Conservation (phyloP, 2,113 vertebrate genomes). For the Brachypteracias leptosomus region DNA sequence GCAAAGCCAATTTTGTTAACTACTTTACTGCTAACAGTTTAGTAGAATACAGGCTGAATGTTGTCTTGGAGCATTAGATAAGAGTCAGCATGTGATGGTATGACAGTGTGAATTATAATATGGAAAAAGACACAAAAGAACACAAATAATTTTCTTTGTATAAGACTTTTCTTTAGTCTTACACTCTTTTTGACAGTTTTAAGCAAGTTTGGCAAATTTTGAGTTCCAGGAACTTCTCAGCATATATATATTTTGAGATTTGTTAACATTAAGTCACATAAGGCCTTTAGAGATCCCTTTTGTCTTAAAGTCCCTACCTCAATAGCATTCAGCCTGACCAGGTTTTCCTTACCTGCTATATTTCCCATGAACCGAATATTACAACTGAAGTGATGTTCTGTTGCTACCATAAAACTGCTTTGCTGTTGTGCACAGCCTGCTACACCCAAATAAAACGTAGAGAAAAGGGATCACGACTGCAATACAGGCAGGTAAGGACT, state of each 20-base stretch:
- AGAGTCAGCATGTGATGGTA: background rate
- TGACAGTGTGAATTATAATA: background rate
- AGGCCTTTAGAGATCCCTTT: background rate
- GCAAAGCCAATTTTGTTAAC: background rate
- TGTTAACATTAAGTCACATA: background rate
- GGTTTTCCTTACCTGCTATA: background rate
- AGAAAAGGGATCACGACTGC: background rate
- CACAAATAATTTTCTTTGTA: background rate
- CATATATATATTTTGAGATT: background rate
- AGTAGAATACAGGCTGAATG: background rate
- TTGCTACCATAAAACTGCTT: background rate
- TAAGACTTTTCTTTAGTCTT: background rate
- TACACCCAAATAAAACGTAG: background rate
- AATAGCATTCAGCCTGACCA: background rate
- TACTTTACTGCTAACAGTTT: background rate
- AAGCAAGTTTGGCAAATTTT: background rate
- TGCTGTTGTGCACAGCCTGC: background rate
- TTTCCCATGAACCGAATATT: background rate
- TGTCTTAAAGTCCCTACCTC: background rate
- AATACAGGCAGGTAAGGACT: background rate
- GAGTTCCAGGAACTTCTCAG: background rate
- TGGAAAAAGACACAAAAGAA: background rate
- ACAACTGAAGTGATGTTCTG: background rate
- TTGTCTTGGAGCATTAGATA: background rate
- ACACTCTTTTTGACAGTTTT: background rate